Evolutionary conservation across 2,797 vertebrate genomes (phyloP), one percentile per base, ranked within the genome.

Genomic region (Rhincodon typus): DNA sequence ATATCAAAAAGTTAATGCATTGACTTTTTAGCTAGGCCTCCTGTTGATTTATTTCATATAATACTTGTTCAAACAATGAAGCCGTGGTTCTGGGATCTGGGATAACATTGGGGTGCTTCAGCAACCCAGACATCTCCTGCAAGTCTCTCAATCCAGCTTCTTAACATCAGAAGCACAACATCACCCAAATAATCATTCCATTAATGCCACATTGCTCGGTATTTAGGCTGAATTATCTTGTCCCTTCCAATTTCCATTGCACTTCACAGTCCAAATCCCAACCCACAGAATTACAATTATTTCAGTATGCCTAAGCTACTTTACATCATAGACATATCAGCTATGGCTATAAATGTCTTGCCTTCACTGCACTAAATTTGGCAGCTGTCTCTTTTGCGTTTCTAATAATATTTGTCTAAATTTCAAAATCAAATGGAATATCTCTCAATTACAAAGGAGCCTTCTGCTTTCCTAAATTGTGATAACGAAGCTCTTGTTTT

Each of bases 361-460:
- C 57, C 88, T 30, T 66, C 62, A 21, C 57, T 67, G 17, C 57
- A 91, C 34, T 46, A 91, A 66, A 34, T 91, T 91, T 17, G 38
- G 38, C 34, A 91, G 34, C 57, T 67, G 62, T 91, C 88, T n/a
- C 62, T 34, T 19, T 67, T 67, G 17, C 38, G n/a, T 62, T 38
- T 38, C 57, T 38, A 66, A 67, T 66, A 91, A 38, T 38, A 91
- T 38, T 21, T 91, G 34, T n/a, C 88, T 15, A 21, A 66, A 91
- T 91, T 91, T 91, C 57, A 66, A 91, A 91, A 66, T 67, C 62
- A 91, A 91, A 67, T 91, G 21, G 19, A 38, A 62, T 67, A n/a
- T 91, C n/a, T 82, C n/a, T 38, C 79, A 21, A 38, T 42, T 82
- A 1, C 5, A 67, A 38, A 91, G 4, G 66, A 91, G 4, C 88